These are phyloP conservation scores for Bradypodion pumilum DNA, from an alignment of 2,797 vertebrate genomes.

Conservation along the genomic window DNA sequence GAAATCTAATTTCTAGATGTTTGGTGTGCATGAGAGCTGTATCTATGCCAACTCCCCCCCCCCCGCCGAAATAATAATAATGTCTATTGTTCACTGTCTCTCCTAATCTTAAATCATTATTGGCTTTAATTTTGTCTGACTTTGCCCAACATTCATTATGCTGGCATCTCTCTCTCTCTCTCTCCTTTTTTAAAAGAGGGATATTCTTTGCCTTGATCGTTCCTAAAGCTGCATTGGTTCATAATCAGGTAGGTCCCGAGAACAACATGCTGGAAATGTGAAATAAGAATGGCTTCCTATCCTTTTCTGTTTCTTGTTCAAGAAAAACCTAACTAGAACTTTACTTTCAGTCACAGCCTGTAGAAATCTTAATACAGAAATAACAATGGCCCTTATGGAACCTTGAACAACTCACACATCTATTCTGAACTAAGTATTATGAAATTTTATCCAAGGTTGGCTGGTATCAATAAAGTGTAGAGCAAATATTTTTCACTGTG, in stretches of 20 bases:
- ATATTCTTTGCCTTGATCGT: constrained; percentile 44
- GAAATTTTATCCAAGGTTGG: not conserved
- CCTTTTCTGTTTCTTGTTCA: not conserved
- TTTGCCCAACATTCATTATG: constrained; percentile 4
- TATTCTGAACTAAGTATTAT: not conserved
- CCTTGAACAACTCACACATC: not conserved
- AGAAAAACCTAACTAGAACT: not conserved
- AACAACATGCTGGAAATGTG: not conserved
- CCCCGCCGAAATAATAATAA: constrained; percentile 18
- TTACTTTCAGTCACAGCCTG: not conserved
- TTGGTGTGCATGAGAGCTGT: not conserved
- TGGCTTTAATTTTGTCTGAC: constrained; percentile 33
- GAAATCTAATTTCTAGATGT: constrained; percentile 20
- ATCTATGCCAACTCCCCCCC: not conserved
- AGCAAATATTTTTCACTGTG: not conserved
- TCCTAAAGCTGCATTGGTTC: constrained; percentile 40
- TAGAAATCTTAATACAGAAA: not conserved
- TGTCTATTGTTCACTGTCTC: not conserved
- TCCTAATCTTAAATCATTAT: constrained; percentile 22
- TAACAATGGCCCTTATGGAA: not conserved
- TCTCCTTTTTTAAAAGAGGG: constrained; percentile 55
- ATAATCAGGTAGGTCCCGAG: constrained; percentile 29
- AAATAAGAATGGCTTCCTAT: not conserved
- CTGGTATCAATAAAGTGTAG: not conserved
- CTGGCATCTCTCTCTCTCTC: too few relatives aligned